Conservation (phyloP, 2,113 vertebrate genomes). For the Alosa alosa region DNA sequence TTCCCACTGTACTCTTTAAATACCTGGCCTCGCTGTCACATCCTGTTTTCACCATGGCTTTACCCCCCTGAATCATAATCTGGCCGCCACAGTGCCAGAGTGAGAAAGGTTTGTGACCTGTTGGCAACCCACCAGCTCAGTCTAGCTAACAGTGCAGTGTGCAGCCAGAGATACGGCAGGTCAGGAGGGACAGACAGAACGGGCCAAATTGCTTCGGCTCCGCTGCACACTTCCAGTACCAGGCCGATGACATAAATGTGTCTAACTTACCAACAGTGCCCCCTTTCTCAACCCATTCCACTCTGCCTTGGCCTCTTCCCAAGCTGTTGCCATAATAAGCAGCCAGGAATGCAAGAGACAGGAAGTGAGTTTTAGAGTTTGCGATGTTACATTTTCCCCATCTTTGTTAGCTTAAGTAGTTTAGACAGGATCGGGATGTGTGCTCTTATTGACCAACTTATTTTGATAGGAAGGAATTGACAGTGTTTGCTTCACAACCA, state of each 20-base stretch:
- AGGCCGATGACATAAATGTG: constrained; percentile 7
- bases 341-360: constrained; percentile 43
- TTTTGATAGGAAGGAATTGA: background rate
- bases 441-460: background rate
- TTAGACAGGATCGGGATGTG: background rate
- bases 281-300: constrained; percentile 9
- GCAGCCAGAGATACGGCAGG: background rate
- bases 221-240: background rate
- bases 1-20: constrained; percentile 7
- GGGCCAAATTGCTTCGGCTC: background rate
- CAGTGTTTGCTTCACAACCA: background rate
- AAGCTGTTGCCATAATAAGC: constrained; percentile 56
- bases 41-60: constrained; percentile 5
- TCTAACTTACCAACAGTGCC: constrained; percentile 24
- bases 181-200: background rate
- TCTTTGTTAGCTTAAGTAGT: background rate
- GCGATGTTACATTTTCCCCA: background rate
- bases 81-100: background rate
- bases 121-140: background rate
- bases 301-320: background rate
- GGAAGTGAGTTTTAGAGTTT: constrained; percentile 34
- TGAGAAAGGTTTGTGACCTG: background rate
- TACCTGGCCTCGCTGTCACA: background rate
- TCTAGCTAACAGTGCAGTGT: background rate
- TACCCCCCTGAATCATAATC: background rate